Evolutionary conservation across 2,113 vertebrate species (phyloP), one percentile per base, ranked within the genome.

Genomic region (Myxocyprinus asiaticus): DNA sequence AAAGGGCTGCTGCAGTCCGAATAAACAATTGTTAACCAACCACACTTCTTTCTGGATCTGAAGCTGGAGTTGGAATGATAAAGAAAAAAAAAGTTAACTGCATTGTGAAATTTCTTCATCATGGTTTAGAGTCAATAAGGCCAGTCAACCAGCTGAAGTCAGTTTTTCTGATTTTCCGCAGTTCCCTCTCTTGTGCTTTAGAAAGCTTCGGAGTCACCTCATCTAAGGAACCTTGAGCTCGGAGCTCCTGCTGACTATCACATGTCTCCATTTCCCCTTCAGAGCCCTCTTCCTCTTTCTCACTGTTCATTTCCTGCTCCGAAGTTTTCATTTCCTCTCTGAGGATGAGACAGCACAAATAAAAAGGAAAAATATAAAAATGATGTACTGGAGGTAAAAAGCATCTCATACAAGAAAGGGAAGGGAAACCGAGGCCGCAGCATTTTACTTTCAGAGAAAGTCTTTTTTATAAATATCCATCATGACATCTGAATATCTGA

Each of bases 91-190:
- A 15, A 22, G 6, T 67, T 58, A 15, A 6, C 22, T 33, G 22
- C 22, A 1, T 33, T 64, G 8, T 68, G 56, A 67, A 55, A 61
- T 6, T 43, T 33, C 14, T 9, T 67, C 5, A 42, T 72, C 59
- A 63, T 14, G 33, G 45, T 84, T 4, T 33, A 3, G 81, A 78
- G 77, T 85, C 76, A 77, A 86, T 3, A 3, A 88, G 64, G 10
- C 51, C 73, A 72, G 83, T 53, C 8, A 95, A 61, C 97, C 97
- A 99, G 86, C 94, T 94, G 76, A 93, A 95, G 91, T 98, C 95
- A 3, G 86, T 86, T 88, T 92, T 97, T 82, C 92, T 93, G 80
- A 98, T 83, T 80, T 91, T 93, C 64, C 91, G 93, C 84, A 98
- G 90, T 80, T 97, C 94, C 81, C 87, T 96, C 58, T 90, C 88